Evolutionary conservation across 2,888 invertebrate species (phyloP), one percentile per base, ranked within the genome.

Genomic region (Neria commutata): DNA sequence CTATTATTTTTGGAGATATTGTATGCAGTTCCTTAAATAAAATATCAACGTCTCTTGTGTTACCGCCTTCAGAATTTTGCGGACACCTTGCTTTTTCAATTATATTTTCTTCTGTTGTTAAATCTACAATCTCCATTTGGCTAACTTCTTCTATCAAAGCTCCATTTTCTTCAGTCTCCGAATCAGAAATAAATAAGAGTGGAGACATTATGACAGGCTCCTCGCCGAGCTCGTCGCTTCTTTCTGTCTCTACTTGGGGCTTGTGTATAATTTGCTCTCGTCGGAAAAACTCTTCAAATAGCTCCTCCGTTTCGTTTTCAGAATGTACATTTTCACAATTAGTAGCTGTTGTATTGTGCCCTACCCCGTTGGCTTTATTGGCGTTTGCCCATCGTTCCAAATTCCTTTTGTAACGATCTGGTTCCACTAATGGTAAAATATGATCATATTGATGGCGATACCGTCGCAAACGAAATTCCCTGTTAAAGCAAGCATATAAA

Each of bases 391-490:
- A 81, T 11, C 72, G 62, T 6, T 71, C 66, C 1, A 81, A 54
- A 61, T 75, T 76, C 3, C 58, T 68, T 54, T 72, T 71, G 60
- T 76, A 78, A 11, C 74, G 73, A 34, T 69, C 72, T 1, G 56
- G 19, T n/a, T 70, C 58, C 1, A 77, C 79, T 25, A 81, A 63
- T 1, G 81, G 81, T 16, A 81, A 51, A 21, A 66, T 65, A 14
- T 73, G 67, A 29, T 79, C 78, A 40, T 67, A 79, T 58, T 81
- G 81, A 60, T 81, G 79, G 2, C 79, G 72, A 60, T 79, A 81
- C 3, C 81, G 79, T 37, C 81, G 73, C 47, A 81, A 55, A 3
- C 81, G 79, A 60, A 72, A 80, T 23, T 77, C 71, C 62, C 80
- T 80, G 37, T 16, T 49, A 56, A 50, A 50, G 51, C n/a, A 37